Evolutionary conservation across 2,888 invertebrate genomes (phyloP), one percentile per base, ranked within the genome.

Genomic region (Tinea semifulvella): DNA sequence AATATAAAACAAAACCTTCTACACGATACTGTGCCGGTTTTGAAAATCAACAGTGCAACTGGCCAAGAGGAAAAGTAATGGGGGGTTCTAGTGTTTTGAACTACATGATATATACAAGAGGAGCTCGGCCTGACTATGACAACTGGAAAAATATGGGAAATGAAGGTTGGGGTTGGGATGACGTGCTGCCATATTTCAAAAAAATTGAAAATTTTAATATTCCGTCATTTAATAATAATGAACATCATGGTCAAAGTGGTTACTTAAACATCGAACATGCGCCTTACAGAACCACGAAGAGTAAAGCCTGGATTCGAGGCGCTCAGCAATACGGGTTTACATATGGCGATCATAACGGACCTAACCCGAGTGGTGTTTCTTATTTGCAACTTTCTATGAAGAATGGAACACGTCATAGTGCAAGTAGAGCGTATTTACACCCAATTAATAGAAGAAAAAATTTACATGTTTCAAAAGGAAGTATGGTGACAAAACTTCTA

Each of bases 1-100:
- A 84, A 51, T 94, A 92, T 65, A 86, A 88, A 59, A 92, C 92
- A 0, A 88, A 89, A 61, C 88, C 92, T 0, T 91, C 90, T 10
- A 79, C 84, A 35, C 84, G 74, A 44, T 88, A 87, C 52, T 92
- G 92, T 56, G 79, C 88, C 16, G 92, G 91, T 4, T 88, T 92
- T 80, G 86, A 87, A 51, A 86, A 90, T 51, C 83, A 84, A 51
- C 87, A 87, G 48, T 91, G 92, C 61, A 86, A 89, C 53, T 92
- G 88, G 88, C 92, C 92, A 0, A 75, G 90, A 48, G 94, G 93
- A 2, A 92, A 90, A 64, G 90, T 91, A 0, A 83, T 94, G 59
- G 94, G 94, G 4, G 94, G 94, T 1, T 88, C 88, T 6, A 90
- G 90, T 49, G 87, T 90, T 0, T 72, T 93, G 7, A 94, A 94